Conservation (phyloP, 2,113 vertebrate species). For the Capreolus pygargus region DNA sequence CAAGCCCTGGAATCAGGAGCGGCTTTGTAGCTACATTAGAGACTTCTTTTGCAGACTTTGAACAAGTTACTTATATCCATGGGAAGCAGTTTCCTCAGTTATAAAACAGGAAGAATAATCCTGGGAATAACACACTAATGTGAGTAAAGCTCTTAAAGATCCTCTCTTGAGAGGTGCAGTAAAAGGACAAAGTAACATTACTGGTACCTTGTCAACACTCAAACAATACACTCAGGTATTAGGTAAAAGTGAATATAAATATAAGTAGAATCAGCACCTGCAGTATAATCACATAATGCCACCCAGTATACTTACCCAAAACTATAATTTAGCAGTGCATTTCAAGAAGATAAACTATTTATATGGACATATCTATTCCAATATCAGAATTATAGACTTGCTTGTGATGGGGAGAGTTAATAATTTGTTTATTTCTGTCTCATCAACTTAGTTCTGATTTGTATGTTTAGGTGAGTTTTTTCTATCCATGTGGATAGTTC, state of each 20-base stretch:
- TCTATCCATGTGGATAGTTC: background rate
- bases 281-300: slow-evolving; percentile 27
- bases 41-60: slow-evolving; percentile 46
- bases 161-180: slow-evolving; percentile 38
- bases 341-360: background rate
- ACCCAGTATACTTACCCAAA: background rate
- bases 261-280: background rate
- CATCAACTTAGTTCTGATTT: slow-evolving; percentile 7
- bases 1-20: slow-evolving; percentile 43
- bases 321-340: background rate
- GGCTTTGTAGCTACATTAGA: slow-evolving; percentile 50
- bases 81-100: slow-evolving; percentile 62
- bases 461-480: background rate
- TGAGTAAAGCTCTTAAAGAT: slow-evolving; percentile 66
- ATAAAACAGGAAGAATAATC: slow-evolving; percentile 61
- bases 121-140: slow-evolving; percentile 64
- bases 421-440: background rate
- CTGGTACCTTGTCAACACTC: slow-evolving; percentile 52
- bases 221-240: slow-evolving; percentile 1
- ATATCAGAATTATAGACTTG: background rate
- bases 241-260: slow-evolving; percentile 46
- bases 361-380: background rate
- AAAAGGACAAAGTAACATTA: slow-evolving; percentile 51
- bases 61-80: slow-evolving; percentile 51
- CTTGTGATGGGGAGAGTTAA: background rate